These are phyloP conservation scores for Brachionus plicatilis DNA, from an alignment of 1,140 invertebrate genomes.

Conservation along the genomic window DNA sequence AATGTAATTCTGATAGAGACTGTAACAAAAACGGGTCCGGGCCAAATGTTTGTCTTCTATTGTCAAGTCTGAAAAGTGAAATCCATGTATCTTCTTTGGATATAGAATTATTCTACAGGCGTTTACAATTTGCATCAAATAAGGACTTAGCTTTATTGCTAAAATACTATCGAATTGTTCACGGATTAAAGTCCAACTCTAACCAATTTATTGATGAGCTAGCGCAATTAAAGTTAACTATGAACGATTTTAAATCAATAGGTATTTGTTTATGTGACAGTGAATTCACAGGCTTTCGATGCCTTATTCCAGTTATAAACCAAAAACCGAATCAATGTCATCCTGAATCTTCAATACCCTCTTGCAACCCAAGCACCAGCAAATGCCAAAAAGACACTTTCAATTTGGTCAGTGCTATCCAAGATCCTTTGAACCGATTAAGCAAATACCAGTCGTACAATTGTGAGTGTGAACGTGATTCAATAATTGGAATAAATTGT, in stretches of 20 bases:
- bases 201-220: neutral
- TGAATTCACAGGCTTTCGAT: neutral
- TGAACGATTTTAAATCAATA: neutral
- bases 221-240: neutral
- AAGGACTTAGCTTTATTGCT: conserved; percentile 9
- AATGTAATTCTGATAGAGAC: neutral
- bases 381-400: neutral
- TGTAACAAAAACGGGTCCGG: neutral
- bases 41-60: neutral
- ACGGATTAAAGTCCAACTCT: neutral
- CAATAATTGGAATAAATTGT: conserved; percentile 4
- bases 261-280: conserved; percentile 27
- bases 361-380: conserved; percentile 6
- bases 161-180: neutral
- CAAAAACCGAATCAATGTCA: neutral
- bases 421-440: neutral
- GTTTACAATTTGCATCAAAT: neutral
- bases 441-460: neutral
- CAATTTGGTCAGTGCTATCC: neutral
- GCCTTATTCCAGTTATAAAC: neutral
- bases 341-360: neutral
- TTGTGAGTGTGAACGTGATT: neutral
- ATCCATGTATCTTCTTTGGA: neutral
- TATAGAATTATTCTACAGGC: neutral
- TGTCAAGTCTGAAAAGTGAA: neutral